Conservation (phyloP, 2,113 vertebrate species). For the Sturnira hondurensis region DNA sequence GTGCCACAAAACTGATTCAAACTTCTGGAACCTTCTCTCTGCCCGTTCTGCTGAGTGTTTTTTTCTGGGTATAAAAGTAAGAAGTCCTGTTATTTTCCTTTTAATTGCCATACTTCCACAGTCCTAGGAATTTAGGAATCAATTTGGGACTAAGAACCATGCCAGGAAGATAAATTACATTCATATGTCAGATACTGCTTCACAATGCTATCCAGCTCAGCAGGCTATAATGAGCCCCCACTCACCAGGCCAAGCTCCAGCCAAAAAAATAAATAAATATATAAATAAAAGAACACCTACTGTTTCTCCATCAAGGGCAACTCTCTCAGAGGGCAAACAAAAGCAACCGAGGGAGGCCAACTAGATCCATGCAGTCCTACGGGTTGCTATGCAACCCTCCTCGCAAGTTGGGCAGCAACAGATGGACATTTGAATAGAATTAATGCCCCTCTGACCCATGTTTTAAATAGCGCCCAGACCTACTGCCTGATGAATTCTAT, state of each 20-base stretch:
- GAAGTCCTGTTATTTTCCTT: constrained; percentile 54
- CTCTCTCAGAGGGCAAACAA: constrained; percentile 62
- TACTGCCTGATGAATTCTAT: constrained; percentile 65
- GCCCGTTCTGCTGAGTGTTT: not conserved
- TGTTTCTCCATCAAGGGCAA: constrained; percentile 63
- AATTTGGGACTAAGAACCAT: constrained; percentile 63
- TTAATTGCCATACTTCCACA: constrained; percentile 51
- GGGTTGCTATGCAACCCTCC: constrained; percentile 51
- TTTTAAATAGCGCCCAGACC: constrained; percentile 57
- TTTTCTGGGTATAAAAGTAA: constrained; percentile 34
- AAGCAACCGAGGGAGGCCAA: constrained; percentile 66
- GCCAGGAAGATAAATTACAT: constrained; percentile 66
- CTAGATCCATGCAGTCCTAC: constrained; percentile 23
- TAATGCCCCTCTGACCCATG: constrained; percentile 67
- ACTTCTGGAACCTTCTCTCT: constrained; percentile 23
- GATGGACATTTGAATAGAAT: constrained; percentile 72
- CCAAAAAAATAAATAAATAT: constrained; percentile 69
- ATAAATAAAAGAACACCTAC: constrained; percentile 69
- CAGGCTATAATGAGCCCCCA: constrained; percentile 52
- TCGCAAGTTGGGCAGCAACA: constrained; percentile 63
- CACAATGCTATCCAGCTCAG: constrained; percentile 34
- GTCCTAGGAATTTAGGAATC: constrained; percentile 61
- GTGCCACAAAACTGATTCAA: not conserved
- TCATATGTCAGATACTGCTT: constrained; percentile 50
- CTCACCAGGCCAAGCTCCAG: constrained; percentile 44